Evolutionary conservation across 2,797 vertebrate genomes (phyloP).

Genomic region (Tarsius wallacei): DNA sequence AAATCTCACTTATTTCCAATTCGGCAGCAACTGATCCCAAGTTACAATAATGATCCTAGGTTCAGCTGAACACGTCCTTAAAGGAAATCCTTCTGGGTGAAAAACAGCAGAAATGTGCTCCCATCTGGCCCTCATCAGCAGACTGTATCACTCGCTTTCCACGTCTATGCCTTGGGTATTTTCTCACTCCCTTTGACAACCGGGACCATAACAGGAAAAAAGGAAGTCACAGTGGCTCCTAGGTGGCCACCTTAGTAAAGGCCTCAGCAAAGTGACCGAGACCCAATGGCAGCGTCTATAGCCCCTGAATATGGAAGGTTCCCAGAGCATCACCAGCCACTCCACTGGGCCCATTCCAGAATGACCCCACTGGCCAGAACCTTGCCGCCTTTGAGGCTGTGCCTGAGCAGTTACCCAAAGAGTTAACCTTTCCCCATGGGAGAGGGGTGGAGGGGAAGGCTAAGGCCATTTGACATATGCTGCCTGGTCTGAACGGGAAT

Average conservation of each 20-base stretch:
- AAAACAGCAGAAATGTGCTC: conserved; percentile 19
- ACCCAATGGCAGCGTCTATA: background rate
- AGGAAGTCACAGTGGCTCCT: background rate
- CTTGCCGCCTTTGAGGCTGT: too few species aligned
- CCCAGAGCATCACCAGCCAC: background rate
- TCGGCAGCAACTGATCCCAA: conserved; percentile 53
- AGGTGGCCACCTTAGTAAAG: background rate
- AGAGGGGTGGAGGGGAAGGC: background rate
- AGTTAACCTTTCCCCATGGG: background rate
- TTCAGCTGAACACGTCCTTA: conserved; percentile 20
- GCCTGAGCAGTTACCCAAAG: background rate
- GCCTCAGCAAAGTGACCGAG: background rate
- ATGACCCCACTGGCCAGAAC: background rate
- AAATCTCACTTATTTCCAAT: conserved; percentile 71
- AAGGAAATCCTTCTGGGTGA: conserved; percentile 60
- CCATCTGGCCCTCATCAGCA: background rate
- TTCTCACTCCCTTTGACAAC: background rate
- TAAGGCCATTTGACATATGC: background rate
- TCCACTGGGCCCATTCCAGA: background rate
- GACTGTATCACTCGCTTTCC: background rate
- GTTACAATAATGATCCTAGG: conserved; percentile 60
- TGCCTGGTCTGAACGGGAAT: conserved; percentile 20
- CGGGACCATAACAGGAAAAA: background rate
- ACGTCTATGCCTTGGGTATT: background rate
- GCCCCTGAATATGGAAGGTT: too few species aligned